Evolutionary conservation across 1,140 invertebrate genomes (phyloP), one percentile per base, ranked within the genome.

Genomic region (Nasonia giraulti): DNA sequence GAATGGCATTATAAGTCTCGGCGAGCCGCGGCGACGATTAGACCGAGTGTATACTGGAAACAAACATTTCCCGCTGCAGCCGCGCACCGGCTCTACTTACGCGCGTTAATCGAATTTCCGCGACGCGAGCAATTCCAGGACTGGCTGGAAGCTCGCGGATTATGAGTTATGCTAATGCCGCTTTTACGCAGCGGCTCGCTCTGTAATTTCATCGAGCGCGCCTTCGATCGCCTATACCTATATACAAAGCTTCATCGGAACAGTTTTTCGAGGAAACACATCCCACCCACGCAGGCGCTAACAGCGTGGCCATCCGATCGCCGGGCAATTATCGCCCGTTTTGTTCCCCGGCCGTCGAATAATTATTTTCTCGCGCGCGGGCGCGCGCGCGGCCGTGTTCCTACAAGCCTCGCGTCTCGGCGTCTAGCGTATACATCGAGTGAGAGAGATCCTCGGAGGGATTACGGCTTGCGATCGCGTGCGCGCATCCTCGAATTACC

Each of bases 401-500:
- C 3, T 8, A 23, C 66, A 17, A 68, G 66, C 66, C 66, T 68
- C 78, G 4, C n/a, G n/a, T 14, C 77, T 31, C 12, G 27, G 27
- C 27, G 27, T 0, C 40, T n/a, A 37, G 68, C 40, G 12, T 11
- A 68, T 37, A 37, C 66, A 33, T 37, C 17, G 33, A 76, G 74
- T 4, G 33, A 37, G 33, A 37, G 40, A 50, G 55, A 78, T 78
- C 17, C 74, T 20, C 7, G 12, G 2, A 31, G 23, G 82, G 82
- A 77, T 75, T 83, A 83, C 81, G 27, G 50, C 33, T 27, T 1
- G 50, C 44, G 40, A 31, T 82, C 73, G 33, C 71, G 71, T 66
- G 55, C 47, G 31, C 20, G 40, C 82, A 79, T 79, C 82, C 82
- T 84, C 82, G 66, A 84, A 84, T 84, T 84, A 84, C 83, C 66